Evolutionary conservation across 2,888 invertebrate species (phyloP).

Genomic region (Cosmorhoe ocellata): DNA sequence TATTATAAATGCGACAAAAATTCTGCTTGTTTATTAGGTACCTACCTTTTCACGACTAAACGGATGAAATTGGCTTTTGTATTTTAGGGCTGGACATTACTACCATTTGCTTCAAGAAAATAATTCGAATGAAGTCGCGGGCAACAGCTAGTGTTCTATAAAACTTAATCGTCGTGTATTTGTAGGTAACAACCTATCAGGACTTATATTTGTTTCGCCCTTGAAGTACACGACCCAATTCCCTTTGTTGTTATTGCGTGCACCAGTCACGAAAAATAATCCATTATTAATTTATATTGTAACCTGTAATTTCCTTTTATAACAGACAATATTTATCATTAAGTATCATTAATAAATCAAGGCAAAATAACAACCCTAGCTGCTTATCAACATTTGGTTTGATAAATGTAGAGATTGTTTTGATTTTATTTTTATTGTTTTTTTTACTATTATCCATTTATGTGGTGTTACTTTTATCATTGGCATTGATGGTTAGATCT

Average conservation of each 20-base stretch:
- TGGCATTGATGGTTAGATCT: neutral
- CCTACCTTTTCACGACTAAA: too few species aligned
- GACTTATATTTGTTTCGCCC: conserved; percentile 9
- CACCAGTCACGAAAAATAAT: conserved; percentile 11
- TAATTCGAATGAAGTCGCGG: too few species aligned
- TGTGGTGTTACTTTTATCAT: neutral
- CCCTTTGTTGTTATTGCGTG: conserved; percentile 12
- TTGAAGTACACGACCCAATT: conserved; percentile 19
- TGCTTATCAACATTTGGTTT: too few species aligned
- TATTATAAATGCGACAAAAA: too few species aligned
- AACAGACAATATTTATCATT: neutral
- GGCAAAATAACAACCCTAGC: too few species aligned
- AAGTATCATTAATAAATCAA: neutral
- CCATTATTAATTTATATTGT: conserved; percentile 10
- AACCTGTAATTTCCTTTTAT: conserved; percentile 4
- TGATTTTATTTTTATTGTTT: neutral
- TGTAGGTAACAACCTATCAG: neutral
- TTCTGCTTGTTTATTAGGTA: too few species aligned
- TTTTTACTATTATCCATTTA: too few species aligned
- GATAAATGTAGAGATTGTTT: neutral
- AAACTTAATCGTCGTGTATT: neutral
- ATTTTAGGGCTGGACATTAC: too few species aligned
- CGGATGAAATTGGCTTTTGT: too few species aligned
- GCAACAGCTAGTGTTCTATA: conserved; percentile 9
- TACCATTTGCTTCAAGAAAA: too few species aligned